Evolutionary conservation across 53 echinoderm and acorn worm species (phyloP).

Genomic region (Mesocentrotus franciscanus): DNA sequence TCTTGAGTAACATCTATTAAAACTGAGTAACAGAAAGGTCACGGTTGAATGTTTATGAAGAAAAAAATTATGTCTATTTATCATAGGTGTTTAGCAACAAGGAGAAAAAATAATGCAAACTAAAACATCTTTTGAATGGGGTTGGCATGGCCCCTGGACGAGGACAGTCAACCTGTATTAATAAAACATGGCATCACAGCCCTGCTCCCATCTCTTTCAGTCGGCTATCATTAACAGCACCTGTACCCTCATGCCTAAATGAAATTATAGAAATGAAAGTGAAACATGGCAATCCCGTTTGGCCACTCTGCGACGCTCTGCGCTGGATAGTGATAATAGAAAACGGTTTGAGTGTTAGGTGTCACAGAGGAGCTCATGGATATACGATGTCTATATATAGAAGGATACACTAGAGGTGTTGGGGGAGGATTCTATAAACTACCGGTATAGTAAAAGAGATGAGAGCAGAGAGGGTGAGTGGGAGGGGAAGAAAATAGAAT

Average conservation of each 20-base stretch:
- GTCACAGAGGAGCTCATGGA: slow-evolving; percentile 4
- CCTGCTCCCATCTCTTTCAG: neutral
- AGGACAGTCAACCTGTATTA: neutral
- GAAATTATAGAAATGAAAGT: slow-evolving; percentile 47
- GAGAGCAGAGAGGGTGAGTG: neutral
- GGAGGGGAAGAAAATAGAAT: slow-evolving; percentile 29
- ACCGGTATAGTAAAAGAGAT: neutral
- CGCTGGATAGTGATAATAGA: slow-evolving; percentile 11
- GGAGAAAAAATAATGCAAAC: no score
- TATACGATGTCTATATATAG: slow-evolving; percentile 19
- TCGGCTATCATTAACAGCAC: slow-evolving; percentile 11
- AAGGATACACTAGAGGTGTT: slow-evolving; percentile 12
- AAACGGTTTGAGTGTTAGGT: slow-evolving; percentile 19
- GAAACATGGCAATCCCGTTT: slow-evolving; percentile 48
- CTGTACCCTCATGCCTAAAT: slow-evolving; percentile 22
- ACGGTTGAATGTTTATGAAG: no score
- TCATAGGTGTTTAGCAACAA: no score
- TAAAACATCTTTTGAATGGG: no score
- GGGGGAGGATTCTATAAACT: slow-evolving; percentile 17
- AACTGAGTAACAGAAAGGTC: no score
- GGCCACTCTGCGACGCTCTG: neutral
- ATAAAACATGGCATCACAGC: neutral
- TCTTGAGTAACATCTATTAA: no score
- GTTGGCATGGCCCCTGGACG: neutral
- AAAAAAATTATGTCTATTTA: no score